Percentiles rank a stretch among this genome's conserved stretches.
Conservation (phyloP, 2,113 vertebrate genomes). For the Psilopogon haemacephalus region DNA sequence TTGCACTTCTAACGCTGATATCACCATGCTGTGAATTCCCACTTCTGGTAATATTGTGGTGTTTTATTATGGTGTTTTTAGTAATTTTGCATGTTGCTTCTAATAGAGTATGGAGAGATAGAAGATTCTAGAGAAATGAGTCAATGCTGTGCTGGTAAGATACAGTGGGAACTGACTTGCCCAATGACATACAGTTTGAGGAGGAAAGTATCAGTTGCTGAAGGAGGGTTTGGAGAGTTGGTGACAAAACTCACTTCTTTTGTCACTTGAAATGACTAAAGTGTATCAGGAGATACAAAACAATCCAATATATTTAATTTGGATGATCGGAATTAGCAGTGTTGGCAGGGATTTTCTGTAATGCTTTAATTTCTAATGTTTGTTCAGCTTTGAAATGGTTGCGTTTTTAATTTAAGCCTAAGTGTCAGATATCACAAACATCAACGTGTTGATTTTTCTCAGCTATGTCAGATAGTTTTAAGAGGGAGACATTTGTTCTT, state of each 20-base stretch:
- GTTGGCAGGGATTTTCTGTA: not conserved
- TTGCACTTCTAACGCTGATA: not conserved
- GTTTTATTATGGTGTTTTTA: not conserved
- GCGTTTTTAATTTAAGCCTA: not conserved
- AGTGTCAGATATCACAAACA: not conserved
- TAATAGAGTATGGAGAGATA: not conserved
- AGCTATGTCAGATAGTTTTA: not conserved
- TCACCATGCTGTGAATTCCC: not conserved
- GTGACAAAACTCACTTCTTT: not conserved
- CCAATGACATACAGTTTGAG: not conserved
- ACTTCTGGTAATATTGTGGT: not conserved
- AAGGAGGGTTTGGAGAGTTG: not conserved
- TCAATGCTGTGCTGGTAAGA: fast-evolving
- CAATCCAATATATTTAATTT: not conserved
- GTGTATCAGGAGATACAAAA: not conserved
- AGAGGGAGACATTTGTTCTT: not conserved
- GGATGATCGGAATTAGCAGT: not conserved
- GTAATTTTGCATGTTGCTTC: not conserved
- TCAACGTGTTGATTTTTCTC: not conserved
- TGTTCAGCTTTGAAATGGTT: not conserved
- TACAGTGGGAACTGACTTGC: not conserved
- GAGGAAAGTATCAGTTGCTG: not conserved
- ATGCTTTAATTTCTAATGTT: not conserved
- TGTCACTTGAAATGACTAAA: not conserved
- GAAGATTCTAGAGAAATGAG: not conserved